Conservation (phyloP, 2,797 vertebrate species). For the Aeoliscus strigatus region DNA sequence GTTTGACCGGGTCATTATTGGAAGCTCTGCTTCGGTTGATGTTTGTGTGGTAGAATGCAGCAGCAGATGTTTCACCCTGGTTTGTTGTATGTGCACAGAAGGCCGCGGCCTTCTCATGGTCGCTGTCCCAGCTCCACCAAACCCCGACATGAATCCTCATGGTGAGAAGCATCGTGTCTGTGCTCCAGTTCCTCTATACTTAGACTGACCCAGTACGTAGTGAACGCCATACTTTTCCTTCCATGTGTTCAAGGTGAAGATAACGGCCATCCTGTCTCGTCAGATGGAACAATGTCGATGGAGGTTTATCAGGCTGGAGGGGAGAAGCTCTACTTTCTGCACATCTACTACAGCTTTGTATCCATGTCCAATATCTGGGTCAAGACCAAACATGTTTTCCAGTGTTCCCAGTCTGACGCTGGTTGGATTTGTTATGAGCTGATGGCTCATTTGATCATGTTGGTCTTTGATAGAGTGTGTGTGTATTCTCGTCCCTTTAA, state of each 20-base stretch:
- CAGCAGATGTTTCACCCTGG: conserved; percentile 48
- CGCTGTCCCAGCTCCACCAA: conserved; percentile 24
- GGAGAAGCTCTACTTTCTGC: not conserved
- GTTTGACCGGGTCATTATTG: conserved; percentile 12
- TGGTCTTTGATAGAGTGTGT: not conserved
- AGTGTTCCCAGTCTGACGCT: not conserved
- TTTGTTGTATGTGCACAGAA: conserved; percentile 36
- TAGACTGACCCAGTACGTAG: conserved; percentile 3
- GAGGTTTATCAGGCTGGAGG: conserved; percentile 6
- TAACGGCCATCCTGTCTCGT: conserved; percentile 7
- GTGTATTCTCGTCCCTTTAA: too few species aligned
- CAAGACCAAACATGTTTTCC: conserved; percentile 3
- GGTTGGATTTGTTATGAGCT: too few species aligned
- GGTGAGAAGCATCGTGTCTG: not conserved
- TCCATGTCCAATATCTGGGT: too few species aligned
- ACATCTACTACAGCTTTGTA: not conserved
- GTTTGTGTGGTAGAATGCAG: not conserved
- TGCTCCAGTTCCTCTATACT: not conserved
- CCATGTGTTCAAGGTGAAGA: conserved; percentile 15
- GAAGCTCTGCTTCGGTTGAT: not conserved
- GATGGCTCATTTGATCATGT: too few species aligned
- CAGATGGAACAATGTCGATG: conserved; percentile 21
- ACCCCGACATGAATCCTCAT: conserved; percentile 13
- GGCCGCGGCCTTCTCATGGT: conserved; percentile 50
- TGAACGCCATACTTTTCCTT: conserved; percentile 12